Evolutionary conservation across 2,888 invertebrate species (phyloP).

Genomic region (Leptogaster cylindrica): DNA sequence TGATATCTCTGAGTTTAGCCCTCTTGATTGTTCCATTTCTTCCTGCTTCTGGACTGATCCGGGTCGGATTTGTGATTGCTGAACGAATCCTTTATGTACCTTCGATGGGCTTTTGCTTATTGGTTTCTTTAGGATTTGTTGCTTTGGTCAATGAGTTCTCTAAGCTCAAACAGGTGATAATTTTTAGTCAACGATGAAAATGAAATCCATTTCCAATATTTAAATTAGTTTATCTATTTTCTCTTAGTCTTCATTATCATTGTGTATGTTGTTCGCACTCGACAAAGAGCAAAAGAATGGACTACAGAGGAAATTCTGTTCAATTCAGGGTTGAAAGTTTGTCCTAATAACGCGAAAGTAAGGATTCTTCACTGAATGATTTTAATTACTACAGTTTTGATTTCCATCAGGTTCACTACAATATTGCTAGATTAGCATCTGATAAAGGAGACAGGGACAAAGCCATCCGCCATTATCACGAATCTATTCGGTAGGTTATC

Average conservation of each 20-base stretch:
- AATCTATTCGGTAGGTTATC: constrained; percentile 70
- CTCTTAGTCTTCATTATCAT: constrained; percentile 49
- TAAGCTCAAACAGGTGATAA: constrained; percentile 39
- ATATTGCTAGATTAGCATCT: constrained; percentile 86
- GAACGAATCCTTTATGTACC: constrained; percentile 95
- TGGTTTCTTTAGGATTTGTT: constrained; percentile 85
- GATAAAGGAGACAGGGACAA: constrained; percentile 72
- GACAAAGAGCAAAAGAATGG: constrained; percentile 80
- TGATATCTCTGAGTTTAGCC: constrained; percentile 61
- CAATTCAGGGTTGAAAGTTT: constrained; percentile 80
- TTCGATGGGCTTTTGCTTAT: constrained; percentile 94
- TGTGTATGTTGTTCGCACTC: constrained; percentile 62
- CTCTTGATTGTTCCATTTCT: constrained; percentile 89
- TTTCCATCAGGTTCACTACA: constrained; percentile 68
- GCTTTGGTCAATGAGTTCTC: constrained; percentile 68
- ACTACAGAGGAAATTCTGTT: constrained; percentile 79
- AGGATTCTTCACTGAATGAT: neutral
- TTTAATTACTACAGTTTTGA: neutral
- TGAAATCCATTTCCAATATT: constrained; percentile 52
- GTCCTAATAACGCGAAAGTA: constrained; percentile 93
- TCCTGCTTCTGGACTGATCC: constrained; percentile 96
- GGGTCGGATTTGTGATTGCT: constrained; percentile 96
- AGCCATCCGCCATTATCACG: constrained; percentile 80
- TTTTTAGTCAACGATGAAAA: neutral
- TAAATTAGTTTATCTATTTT: constrained; percentile 54